Conservation (phyloP, 2,113 vertebrate genomes). For the Clarias macrocephalus region DNA sequence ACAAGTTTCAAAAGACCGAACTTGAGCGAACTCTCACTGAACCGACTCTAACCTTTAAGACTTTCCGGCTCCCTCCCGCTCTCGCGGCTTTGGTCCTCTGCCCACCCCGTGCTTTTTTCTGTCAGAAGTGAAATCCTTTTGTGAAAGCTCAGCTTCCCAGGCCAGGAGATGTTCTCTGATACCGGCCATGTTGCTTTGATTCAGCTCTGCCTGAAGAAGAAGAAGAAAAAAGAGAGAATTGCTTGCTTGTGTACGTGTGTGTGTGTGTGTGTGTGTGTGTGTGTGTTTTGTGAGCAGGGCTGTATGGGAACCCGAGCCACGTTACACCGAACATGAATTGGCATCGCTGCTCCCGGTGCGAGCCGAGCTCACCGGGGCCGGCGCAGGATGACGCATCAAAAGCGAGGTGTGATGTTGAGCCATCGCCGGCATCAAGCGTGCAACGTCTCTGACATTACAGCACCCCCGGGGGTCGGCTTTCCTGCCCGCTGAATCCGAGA, state of each 20-base stretch:
- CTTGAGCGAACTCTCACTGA: neutral
- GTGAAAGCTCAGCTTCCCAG: neutral
- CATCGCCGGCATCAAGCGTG: constrained; percentile 22
- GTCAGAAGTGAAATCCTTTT: constrained; percentile 4
- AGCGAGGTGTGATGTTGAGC: constrained; percentile 28
- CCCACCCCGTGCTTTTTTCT: neutral
- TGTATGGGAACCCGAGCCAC: constrained; percentile 9
- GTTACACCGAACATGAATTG: constrained; percentile 28
- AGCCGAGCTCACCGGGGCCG: constrained; percentile 12
- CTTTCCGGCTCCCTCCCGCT: neutral
- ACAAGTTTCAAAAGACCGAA: neutral
- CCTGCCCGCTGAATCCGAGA: neutral
- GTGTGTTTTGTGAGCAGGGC: neutral
- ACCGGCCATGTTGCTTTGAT: constrained; percentile 5
- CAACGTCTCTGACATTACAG: constrained; percentile 21
- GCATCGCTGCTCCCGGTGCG: constrained; percentile 6
- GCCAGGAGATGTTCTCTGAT: constrained; percentile 14
- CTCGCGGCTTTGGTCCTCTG: neutral
- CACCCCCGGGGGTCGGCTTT: constrained; percentile 3
- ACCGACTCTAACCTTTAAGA: neutral
- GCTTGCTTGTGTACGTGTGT: no score
- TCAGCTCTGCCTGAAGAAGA: neutral
- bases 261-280: constrained; percentile 1
- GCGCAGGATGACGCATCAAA: constrained; percentile 39
- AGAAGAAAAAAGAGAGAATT: no score